Percentiles rank a stretch among this genome's conserved stretches.
These are phyloP conservation scores for Gadus macrocephalus DNA, from an alignment of 2,113 vertebrate species.

Conservation along the genomic window DNA sequence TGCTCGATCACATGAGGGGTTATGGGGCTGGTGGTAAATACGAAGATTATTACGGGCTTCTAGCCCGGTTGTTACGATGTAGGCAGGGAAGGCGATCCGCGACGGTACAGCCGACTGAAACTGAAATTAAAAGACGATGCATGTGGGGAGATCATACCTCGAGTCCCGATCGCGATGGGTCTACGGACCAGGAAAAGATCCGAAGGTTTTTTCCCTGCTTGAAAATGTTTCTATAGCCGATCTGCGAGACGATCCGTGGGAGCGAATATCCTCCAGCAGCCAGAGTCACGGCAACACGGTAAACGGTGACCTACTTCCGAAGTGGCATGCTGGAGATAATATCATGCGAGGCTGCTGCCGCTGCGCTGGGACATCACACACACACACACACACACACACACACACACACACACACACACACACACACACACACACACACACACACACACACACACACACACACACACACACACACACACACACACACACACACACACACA, in stretches of 20 bases:
- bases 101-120: constrained; percentile 43
- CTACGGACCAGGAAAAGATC: not conserved
- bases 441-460: not conserved
- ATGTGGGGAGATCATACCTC: constrained; percentile 41
- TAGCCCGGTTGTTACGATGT: constrained; percentile 28
- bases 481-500: constrained; percentile 1
- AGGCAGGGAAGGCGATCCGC: too few relatives aligned
- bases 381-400: not conserved
- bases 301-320: constrained; percentile 74
- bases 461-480: constrained; percentile 6
- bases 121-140: constrained; percentile 30
- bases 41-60: constrained; percentile 14
- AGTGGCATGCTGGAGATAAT: constrained; percentile 66
- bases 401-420: constrained; percentile 2
- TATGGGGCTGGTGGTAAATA: constrained; percentile 16
- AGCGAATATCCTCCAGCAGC: constrained; percentile 48
- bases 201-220: constrained; percentile 19
- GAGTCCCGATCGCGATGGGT: constrained; percentile 35
- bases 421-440: not conserved
- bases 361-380: constrained; percentile 59
- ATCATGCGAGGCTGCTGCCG: constrained; percentile 59
- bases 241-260: constrained; percentile 29
- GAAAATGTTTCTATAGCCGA: constrained; percentile 8
- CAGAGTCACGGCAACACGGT: constrained; percentile 60
- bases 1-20: constrained; percentile 23